Evolutionary conservation across 64 coral and sea anemone species (phyloP), one percentile per base, ranked within the genome.

Genomic region (Stichodactyla helianthus): DNA sequence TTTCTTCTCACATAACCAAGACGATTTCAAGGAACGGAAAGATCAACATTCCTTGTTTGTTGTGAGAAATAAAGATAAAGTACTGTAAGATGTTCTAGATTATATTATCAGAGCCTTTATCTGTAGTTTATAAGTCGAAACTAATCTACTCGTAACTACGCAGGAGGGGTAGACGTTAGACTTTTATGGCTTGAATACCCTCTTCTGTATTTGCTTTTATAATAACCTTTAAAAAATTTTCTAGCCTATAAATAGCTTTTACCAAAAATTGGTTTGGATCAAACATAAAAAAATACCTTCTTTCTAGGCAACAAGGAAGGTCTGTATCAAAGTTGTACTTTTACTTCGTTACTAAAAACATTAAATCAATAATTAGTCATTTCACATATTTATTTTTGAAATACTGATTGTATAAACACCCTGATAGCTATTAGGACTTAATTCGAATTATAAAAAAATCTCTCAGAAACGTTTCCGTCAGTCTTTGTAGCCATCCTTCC

Each of bases 391-490:
- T 74, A 74, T 74, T 74, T 74, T 74, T 31, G 68, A 74, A 74
- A 74, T 74, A n/a, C 68, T 74, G 68, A 74, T 74, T 28, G 68
- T 74, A 74, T 74, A 74, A 25, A 74, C 68, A 25, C 68, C 68
- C 68, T 74, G 68, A 74, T 74, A 74, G 68, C 68, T 20, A 81
- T 81, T 81, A 81, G 20, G 31, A 81, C 52, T 81, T 81, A 54
- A 81, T 54, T 81, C 50, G 44, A 81, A 81, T 81, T 81, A 81
- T 52, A 54, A 74, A 74, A 53, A 81, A 81, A 81, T 54, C 78
- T 81, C 78, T 81, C 78, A 81, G 52, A 28, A 81, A 81, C 50
- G 78, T 81, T 81, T 81, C 78, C 78, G 78, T 81, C 78, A 53
- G 78, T 52, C 78, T 81, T 81, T 81, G 78, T 52, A 51, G 17